Base-by-base conservation (phyloP, 2,888 invertebrate species). In the Folsomia candida region DNA sequence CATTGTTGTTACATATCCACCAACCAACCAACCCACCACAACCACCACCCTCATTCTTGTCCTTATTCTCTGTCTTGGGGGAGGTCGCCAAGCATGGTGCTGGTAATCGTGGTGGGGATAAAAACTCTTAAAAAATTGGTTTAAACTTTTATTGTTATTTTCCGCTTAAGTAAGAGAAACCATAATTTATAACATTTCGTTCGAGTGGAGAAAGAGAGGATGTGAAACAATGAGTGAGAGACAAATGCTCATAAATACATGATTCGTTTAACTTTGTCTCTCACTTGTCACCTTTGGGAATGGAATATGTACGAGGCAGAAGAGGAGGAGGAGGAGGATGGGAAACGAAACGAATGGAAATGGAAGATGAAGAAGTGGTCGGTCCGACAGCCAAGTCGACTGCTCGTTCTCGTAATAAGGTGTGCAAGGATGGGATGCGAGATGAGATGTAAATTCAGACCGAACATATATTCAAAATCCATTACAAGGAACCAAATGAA, bases 191-290 rank as follows among this genome's bases (percentile, higher is more conserved):
- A n/a, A n/a, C n/a, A n/a, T n/a, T n/a, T n/a, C n/a, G n/a, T n/a
- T n/a, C n/a, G n/a, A n/a, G n/a, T n/a, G n/a, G n/a, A n/a, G n/a
- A n/a, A n/a, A n/a, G n/a, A n/a, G n/a, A n/a, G n/a, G 14, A 37
- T 9, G 37, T 14, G 6, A 37, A 37, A 4, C 37, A 37, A 14
- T 37, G 37, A 14, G 4, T 37, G 37, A 14, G 37, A 37, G 14
- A 37, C 37, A 37, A 37, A 37, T 37, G 37, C 6, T 37, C 37
- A 37, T 37, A 37, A 37, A 37, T 37, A 63, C 47, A 37, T 51
- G 63, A 47, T 37, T 63, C 63, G 37, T 63, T 18, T 63, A 20
- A n/a, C 20, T 61, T 61, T 29, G n/a, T 61, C 27, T 27, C 59
- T n/a, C n/a, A 61, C 37, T 37, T 37, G 14, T 14, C 37, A 9